Evolutionary conservation across 2,797 vertebrate genomes (phyloP), one percentile per base, ranked within the genome.

Genomic region (Oophaga sylvatica): DNA sequence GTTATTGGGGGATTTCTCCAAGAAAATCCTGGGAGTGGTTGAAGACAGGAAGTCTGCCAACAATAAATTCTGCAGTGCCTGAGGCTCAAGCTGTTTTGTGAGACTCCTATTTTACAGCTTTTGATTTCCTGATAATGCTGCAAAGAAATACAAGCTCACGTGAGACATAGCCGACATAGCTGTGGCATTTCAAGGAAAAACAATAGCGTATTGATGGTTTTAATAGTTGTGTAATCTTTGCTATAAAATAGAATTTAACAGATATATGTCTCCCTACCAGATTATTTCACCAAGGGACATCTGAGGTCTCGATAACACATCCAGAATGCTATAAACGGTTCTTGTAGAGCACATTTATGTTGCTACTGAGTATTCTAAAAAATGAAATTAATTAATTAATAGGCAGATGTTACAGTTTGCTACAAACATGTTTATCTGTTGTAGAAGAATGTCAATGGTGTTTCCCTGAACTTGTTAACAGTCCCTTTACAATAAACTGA

Each of bases 41-140:
- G 84, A 83, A 63, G 77, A 88, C 82, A 89, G 88, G 88, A 89
- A 86, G 84, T 83, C 84, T 89, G 84, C 75, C 88, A 89, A 79
- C 67, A 78, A 82, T 83, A 86, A 89, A 89, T 86, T 86, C 63
- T 89, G 85, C 35, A 89, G 31, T 68, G 88, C 87, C 75, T 78
- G 67, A 26, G 88, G 84, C 84, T 60, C 59, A 53, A 83, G 84
- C 35, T 76, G 56, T 83, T 53, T 78, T 78, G 35, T 29, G 81
- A 84, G 87, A 67, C 82, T 80, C 79, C 57, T 53, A 83, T 78
- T 86, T 83, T 85, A 81, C 65, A 73, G 78, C 83, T 57, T 26
- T 70, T 80, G 67, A 88, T 88, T 88, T 73, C 87, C 83, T 80
- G 56, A 84, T 84, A 80, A 79, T 83, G 68, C 87, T 35, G 59